Base-by-base conservation (phyloP, 2,797 vertebrate genomes). In the Dicrostonyx torquatus region DNA sequence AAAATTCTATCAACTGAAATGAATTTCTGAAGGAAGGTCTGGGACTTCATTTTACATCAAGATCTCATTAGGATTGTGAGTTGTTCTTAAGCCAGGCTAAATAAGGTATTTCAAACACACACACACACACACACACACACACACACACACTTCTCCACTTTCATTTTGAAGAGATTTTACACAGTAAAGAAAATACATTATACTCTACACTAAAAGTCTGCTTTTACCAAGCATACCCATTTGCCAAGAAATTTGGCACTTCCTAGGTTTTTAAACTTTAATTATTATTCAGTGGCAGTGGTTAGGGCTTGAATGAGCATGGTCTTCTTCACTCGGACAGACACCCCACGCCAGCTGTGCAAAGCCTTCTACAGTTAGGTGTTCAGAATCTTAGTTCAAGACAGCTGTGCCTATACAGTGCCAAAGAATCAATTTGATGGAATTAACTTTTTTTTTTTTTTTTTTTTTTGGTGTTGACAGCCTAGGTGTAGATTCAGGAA, bases 391-490 rank as follows among this genome's bases (percentile, higher is more conserved):
- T 93, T 90, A 80, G 87, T 83, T 89, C 72, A 91, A 93, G 94
- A 89, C 96, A 97, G 96, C 96, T 97, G 96, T 97, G 94, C 80
- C 95, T 80, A 12, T n/a, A 90, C 0, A 48, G 91, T 95, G 96
- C 97, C 97, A 97, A 94, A 96, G 90, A 86, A 96, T 94, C 96
- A 79, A 48, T 96, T 48, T 77, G 92, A 95, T 76, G 89, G 87
- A 97, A 95, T 93, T 95, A 96, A 95, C 80, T 93, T 91, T 87
- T 89, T 93, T 95, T 68, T 85, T 64, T 53, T 31, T 78, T 64
- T 48, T 72, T 62, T 40, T 26, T 50, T 87, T 62, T 62, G 77
- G 77, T 90, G 82, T 88, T 95, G 94, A 96, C 95, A 97, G 93
- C 89, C 82, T 95, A 97, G 94, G 93, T 96, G 45, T 31, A 86